Evolutionary conservation across 2,888 invertebrate genomes (phyloP).

Genomic region (Branchipolynoe longqiensis): DNA sequence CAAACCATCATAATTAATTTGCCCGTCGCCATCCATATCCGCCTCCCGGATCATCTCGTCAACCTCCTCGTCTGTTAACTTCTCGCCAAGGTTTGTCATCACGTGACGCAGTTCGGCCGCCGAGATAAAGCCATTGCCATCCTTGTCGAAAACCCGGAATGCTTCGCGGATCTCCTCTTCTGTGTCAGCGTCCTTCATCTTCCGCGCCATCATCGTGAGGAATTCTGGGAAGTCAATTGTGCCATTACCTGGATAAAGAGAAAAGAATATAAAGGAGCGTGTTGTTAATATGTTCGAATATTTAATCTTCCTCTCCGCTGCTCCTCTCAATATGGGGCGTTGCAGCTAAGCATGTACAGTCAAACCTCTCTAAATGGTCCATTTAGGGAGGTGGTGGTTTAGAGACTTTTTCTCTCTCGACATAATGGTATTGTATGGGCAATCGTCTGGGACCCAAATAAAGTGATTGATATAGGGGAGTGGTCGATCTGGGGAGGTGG

Average conservation of each 20-base stretch:
- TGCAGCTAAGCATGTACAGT: no score
- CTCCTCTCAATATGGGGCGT: no score
- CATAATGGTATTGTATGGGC: no score
- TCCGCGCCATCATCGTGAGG: slow-evolving; percentile 41
- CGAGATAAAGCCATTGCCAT: slow-evolving; percentile 44
- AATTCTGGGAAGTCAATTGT: slow-evolving; percentile 49
- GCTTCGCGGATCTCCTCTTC: slow-evolving; percentile 47
- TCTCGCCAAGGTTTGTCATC: slow-evolving; percentile 47
- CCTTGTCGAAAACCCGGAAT: slow-evolving; percentile 50
- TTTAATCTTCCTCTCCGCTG: no score
- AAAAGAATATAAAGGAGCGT: neutral
- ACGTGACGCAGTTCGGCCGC: slow-evolving; percentile 39
- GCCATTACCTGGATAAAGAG: slow-evolving; percentile 17
- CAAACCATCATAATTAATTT: slow-evolving; percentile 44
- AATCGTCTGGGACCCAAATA: no score
- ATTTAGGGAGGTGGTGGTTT: no score
- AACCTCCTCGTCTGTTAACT: slow-evolving; percentile 50
- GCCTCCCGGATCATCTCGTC: slow-evolving; percentile 51
- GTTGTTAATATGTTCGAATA: no score
- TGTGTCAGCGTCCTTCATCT: slow-evolving; percentile 43
- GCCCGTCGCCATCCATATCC: slow-evolving; percentile 50
- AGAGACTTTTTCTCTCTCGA: no score
- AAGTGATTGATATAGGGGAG: no score
- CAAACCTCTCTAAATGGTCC: no score
- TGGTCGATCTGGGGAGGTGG: no score